Conservation (phyloP, 2,888 invertebrate species). For the Blastobasis adustella region DNA sequence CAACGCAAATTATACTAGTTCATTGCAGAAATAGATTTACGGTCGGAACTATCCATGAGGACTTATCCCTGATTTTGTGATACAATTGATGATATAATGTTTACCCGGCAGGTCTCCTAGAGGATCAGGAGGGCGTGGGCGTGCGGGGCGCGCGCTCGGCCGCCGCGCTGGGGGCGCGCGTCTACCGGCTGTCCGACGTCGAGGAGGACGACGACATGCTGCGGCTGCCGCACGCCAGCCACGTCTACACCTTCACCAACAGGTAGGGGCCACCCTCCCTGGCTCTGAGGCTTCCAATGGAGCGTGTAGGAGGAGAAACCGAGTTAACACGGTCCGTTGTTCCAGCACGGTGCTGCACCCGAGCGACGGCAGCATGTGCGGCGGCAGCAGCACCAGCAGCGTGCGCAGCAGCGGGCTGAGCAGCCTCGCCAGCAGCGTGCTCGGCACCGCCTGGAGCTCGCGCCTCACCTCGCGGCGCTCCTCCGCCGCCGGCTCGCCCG, state of each 20-base stretch:
- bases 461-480: conserved; percentile 74
- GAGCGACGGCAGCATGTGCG: conserved; percentile 85
- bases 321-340: conserved; percentile 78
- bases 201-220: conserved; percentile 87
- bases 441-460: conserved; percentile 79
- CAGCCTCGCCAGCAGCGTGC: conserved; percentile 62
- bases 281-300: background rate
- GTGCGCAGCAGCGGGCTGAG: conserved; percentile 75
- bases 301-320: background rate
- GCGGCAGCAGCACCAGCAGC: conserved; percentile 79
- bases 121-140: conserved; percentile 93
- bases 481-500: conserved; percentile 68
- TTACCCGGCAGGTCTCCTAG: conserved; percentile 76
- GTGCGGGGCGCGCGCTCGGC: conserved; percentile 85
- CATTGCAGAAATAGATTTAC: no score
- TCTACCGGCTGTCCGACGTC: conserved; percentile 77
- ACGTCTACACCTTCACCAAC: conserved; percentile 90
- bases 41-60: no score
- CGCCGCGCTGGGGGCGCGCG: conserved; percentile 83
- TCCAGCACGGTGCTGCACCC: conserved; percentile 90
- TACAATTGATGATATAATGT: background rate
- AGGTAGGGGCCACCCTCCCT: conserved; percentile 50
- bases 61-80: no score
- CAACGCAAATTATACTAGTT: no score
- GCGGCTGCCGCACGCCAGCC: conserved; percentile 83